Percentiles rank a stretch among this genome's conserved stretches.
These are phyloP conservation scores for Nannospalax galili DNA, from an alignment of 2,113 vertebrate species.

Conservation along the genomic window DNA sequence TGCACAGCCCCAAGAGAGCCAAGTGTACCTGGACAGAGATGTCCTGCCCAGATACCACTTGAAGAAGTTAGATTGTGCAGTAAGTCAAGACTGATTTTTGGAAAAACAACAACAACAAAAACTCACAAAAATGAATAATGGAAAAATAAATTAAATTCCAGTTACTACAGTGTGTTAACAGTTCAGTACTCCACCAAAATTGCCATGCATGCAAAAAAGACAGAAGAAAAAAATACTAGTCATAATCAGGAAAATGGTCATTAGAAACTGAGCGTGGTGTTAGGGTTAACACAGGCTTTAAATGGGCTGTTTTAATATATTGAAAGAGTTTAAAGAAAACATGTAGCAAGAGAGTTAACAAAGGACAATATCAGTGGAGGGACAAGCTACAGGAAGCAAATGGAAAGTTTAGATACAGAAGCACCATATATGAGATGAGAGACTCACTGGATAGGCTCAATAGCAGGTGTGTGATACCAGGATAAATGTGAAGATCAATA, in stretches of 20 bases:
- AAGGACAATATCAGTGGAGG: constrained; percentile 8
- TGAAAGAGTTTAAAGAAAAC: constrained; percentile 42
- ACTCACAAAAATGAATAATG: not conserved
- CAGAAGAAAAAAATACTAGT: not conserved
- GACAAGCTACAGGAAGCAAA: constrained; percentile 16
- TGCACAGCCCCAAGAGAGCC: not conserved
- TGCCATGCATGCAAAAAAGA: not conserved
- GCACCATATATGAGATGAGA: not conserved
- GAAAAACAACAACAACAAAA: not conserved
- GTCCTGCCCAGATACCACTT: not conserved
- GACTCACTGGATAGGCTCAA: not conserved
- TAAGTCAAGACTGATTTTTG: constrained; percentile 5
- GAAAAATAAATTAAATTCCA: not conserved
- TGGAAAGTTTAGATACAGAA: constrained; percentile 49
- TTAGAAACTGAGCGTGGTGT: not conserved
- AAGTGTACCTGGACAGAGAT: not conserved
- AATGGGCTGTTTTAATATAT: constrained; percentile 11
- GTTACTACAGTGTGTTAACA: not conserved
- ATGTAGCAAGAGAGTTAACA: not conserved
- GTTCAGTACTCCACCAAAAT: not conserved
- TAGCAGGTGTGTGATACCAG: not conserved
- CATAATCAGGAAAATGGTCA: not conserved
- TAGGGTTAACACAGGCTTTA: not conserved
- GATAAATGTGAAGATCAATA: not conserved
- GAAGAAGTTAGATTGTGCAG: not conserved